Evolutionary conservation across 2,888 invertebrate species (phyloP), one percentile per base, ranked within the genome.

Genomic region (Keiferia lycopersicella): DNA sequence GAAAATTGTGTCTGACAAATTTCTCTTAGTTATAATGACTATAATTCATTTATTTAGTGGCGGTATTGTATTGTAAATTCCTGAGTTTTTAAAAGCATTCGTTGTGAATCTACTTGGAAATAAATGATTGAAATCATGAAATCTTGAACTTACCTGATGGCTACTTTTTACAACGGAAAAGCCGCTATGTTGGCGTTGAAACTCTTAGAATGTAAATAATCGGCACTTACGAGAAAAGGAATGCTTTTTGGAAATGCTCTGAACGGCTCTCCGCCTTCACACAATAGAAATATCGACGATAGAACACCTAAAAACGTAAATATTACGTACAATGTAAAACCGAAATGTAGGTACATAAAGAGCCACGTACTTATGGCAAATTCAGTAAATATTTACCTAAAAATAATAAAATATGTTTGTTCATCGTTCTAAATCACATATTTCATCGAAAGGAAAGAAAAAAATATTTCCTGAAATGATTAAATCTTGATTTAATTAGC

Each of bases 151-250:
- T n/a, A n/a, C n/a, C n/a, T n/a, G n/a, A n/a, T n/a, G n/a, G n/a
- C n/a, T n/a, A n/a, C n/a, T n/a, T n/a, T n/a, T n/a, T n/a, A n/a
- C n/a, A n/a, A n/a, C n/a, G n/a, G n/a, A n/a, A n/a, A n/a, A n/a
- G n/a, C n/a, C n/a, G n/a, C n/a, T n/a, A n/a, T n/a, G n/a, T n/a
- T n/a, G n/a, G n/a, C n/a, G n/a, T n/a, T n/a, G n/a, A n/a, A n/a
- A n/a, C n/a, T n/a, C n/a, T n/a, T n/a, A n/a, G n/a, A n/a, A n/a
- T n/a, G n/a, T n/a, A n/a, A n/a, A n/a, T n/a, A n/a, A n/a, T n/a
- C 3, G 1, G 8, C 14, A 60, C 88, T 88, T 74, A 89, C 89
- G 18, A 85, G 8, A 67, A 80, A 89, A 4, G 84, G 82, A 12
- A 86, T 2, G 0, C 82, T 69, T 14, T 83, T 84, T 0, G 71